Conservation (phyloP, 2,113 vertebrate species). For the Saguinus imperator region DNA sequence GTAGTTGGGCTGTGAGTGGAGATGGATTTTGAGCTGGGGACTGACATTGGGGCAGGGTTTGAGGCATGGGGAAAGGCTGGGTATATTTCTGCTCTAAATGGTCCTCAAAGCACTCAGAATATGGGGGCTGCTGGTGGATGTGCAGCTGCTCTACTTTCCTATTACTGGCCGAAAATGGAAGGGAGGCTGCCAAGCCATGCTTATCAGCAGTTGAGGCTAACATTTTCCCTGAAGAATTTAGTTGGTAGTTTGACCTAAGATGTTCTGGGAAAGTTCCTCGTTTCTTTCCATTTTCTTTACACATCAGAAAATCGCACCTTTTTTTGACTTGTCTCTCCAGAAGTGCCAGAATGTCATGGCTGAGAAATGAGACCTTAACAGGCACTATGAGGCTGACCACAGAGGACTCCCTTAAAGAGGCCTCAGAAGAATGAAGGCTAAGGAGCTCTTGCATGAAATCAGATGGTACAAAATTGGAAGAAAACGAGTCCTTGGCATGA, state of each 20-base stretch:
- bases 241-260: background rate
- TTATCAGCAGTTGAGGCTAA: too few species aligned
- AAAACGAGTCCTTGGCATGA: background rate
- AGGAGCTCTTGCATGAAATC: background rate
- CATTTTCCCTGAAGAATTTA: background rate
- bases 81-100: background rate
- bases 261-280: background rate
- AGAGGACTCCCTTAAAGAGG: background rate
- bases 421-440: background rate
- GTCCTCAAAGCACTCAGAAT: background rate
- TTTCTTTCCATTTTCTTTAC: background rate
- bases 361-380: background rate
- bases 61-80: background rate
- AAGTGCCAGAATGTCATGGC: background rate
- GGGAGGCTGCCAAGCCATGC: too few species aligned
- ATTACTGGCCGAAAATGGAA: too few species aligned
- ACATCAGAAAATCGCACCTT: background rate
- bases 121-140: too few species aligned
- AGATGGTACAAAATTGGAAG: background rate
- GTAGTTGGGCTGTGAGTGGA: background rate
- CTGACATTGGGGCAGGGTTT: background rate
- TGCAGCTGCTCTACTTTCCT: background rate
- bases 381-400: background rate
- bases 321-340: conserved; percentile 3
- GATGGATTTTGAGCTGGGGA: background rate